Evolutionary conservation across 2,113 vertebrate species (phyloP).

Genomic region (Salvelinus sp.): DNA sequence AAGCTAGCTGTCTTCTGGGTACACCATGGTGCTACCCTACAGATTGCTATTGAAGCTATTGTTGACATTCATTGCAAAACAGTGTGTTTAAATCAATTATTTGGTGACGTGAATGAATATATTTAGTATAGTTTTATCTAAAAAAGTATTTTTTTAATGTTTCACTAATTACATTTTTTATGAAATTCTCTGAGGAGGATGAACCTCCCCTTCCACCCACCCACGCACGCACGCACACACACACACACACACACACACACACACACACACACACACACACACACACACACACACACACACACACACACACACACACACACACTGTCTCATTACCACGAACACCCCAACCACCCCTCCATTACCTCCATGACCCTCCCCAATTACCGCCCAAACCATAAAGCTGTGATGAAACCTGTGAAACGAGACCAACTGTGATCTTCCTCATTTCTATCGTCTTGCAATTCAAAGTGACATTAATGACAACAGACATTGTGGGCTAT

Average conservation of each 20-base stretch:
- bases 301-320: no score
- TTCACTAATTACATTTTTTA: no score
- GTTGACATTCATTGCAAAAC: no score
- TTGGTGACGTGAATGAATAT: no score
- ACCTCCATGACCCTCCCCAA: not conserved
- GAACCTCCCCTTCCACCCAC: not conserved
- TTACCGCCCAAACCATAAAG: not conserved
- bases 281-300: not conserved
- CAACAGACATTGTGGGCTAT: not conserved
- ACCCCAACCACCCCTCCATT: constrained; percentile 32
- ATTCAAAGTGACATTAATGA: not conserved
- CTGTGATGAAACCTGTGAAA: constrained; percentile 2
- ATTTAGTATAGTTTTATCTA: no score
- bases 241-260: not conserved
- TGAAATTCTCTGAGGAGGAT: no score
- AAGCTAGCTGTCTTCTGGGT: no score
- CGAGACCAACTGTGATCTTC: not conserved
- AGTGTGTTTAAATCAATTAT: no score
- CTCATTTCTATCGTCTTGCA: not conserved
- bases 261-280: not conserved
- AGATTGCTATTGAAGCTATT: no score
- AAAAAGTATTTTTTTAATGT: no score
- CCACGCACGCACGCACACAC: constrained; percentile 14
- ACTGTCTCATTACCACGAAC: constrained; percentile 19
- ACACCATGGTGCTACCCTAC: no score